Conservation (phyloP, 2,888 invertebrate species). For the Heliconius hortense region DNA sequence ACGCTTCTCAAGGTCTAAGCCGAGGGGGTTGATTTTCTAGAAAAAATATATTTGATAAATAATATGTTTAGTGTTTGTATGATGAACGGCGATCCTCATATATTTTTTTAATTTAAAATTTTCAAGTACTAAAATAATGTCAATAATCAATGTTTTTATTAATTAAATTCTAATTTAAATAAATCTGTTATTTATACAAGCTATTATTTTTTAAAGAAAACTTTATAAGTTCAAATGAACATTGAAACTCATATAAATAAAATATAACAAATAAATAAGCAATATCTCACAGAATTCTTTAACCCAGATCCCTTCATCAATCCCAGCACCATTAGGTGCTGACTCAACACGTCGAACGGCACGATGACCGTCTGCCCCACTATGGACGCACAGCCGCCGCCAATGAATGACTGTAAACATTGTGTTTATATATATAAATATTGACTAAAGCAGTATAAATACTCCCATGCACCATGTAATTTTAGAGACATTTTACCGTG, state of each 20-base stretch:
- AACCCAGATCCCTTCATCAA: slow-evolving; percentile 67
- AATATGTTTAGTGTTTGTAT: neutral
- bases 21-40: slow-evolving; percentile 87
- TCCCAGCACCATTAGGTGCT: slow-evolving; percentile 97
- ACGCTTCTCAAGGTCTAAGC: slow-evolving; percentile 84
- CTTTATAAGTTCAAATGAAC: neutral
- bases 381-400: slow-evolving; percentile 94
- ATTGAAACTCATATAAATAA: neutral
- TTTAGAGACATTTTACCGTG: neutral
- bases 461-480: neutral
- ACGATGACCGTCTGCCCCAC: slow-evolving; percentile 98
- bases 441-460: too few relatives aligned
- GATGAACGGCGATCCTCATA: too few relatives aligned
- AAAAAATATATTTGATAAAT: neutral
- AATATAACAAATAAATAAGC: neutral
- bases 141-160: too few relatives aligned
- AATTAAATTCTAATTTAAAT: too few relatives aligned
- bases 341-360: slow-evolving; percentile 97
- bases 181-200: neutral
- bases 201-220: neutral
- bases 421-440: too few relatives aligned
- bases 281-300: slow-evolving; percentile 57
- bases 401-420: slow-evolving; percentile 87
- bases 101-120: too few relatives aligned
- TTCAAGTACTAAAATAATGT: too few relatives aligned